Base-by-base conservation (phyloP, 1,140 invertebrate species). In the Sesamia nonagrioides region DNA sequence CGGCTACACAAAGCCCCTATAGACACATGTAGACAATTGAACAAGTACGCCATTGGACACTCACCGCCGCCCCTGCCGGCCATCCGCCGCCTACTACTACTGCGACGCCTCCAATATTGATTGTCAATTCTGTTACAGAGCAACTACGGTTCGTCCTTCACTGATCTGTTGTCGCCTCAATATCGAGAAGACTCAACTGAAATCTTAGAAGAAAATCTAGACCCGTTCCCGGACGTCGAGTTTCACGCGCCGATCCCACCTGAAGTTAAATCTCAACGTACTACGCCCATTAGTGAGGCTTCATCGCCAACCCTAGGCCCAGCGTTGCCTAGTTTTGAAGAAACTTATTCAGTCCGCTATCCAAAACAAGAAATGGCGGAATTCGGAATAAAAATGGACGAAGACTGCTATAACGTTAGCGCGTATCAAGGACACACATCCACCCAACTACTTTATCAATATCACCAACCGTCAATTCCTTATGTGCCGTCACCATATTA, bases 321-420 rank as follows among this genome's bases (percentile, higher is more conserved):
- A 56, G 96, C 97, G 42, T 92, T 98, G 78, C 97, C 97, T 63
- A 98, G 97, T 95, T 98, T 98, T 94, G 97, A 98, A 95, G 98
- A 98, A 93, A 98, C 97, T 35, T 98, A 98, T 91, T 97, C 97
- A 42, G 96, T 97, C 48, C 96, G 96, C 68, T 97, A 97, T 84
- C 92, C 93, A 79, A 95, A 95, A 84, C 94, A 95, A 92, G 95
- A 96, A 87, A 92, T 96, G 81, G 92, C 95, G 63, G 94, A 95
- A 80, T 95, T 96, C 77, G 96, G 96, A 1, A 96, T 97, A 82
- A 97, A 97, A 91, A 97, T 97, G 97, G 97, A 97, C 85, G 97
- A 97, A 87, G 97, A 97, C 79, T 97, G 97, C 88, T 97, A 96
- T 83, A 96, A 96, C 72, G 93, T 95, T 58, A 95, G 96, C 86